Evolutionary conservation across 2,113 vertebrate species (phyloP), one percentile per base, ranked within the genome.

Genomic region (Ictidomys tridecemlineatus): DNA sequence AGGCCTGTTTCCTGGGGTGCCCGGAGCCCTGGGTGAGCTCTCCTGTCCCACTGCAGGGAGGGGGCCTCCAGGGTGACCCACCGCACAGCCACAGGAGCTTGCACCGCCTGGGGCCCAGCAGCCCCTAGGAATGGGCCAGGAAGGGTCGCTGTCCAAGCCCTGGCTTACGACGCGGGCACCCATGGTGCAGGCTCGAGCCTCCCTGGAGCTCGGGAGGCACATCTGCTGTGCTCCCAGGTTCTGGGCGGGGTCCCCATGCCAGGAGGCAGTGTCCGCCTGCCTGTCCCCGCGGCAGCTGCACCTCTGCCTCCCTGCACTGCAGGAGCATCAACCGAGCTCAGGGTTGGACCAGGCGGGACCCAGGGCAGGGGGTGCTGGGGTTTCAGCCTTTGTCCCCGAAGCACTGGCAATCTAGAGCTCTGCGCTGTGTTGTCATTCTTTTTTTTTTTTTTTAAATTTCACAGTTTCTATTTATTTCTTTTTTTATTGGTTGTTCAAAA

Each of bases 321-420:
- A 10, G 63, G 28, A 67, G 26, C 63, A 13, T 32, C 8, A 28
- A 30, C 1, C 12, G 30, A 69, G 67, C 67, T 34, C 67, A 32
- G 67, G 6, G 14, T 14, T 69, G 67, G 13, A 16, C 67, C 32
- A 4, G 14, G 67, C 12, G 5, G 63, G 63, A 13, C 67, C 30
- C 12, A 28, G 6, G 39, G 58, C 4, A 26, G 67, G 6, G 6
- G 2, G 42, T 0, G 2, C 51, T 28, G 18, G 0, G 2, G 24
- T 24, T 8, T 17, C 20, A 9, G 22, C 51, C 2, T 10, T 10
- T 10, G 3, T n/a, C 78, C 53, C 48, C 28, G 3, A 17, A 4
- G 58, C 48, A 14, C 20, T 16, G 48, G 67, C 5, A 2, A 0
- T 58, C 42, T 18, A 45, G 45, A 45, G 45, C 45, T 45, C 45